Evolutionary conservation across 2,113 vertebrate species (phyloP).

Genomic region (Hirundichthys speculiger): DNA sequence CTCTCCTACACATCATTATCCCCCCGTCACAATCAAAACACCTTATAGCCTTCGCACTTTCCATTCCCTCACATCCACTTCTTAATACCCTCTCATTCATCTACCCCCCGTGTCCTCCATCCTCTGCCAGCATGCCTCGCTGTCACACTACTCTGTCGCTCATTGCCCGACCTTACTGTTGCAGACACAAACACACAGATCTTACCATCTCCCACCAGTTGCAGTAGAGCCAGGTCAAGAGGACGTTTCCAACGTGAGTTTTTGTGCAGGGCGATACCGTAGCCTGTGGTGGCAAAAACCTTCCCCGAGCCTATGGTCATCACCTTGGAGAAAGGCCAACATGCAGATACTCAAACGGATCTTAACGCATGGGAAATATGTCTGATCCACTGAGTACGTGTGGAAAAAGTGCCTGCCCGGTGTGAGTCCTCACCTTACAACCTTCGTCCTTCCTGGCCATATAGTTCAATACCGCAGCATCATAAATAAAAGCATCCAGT

Average conservation of each 20-base stretch:
- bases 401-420: neutral
- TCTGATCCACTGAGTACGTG: no score
- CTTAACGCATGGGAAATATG: neutral
- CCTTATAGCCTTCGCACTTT: constrained; percentile 26
- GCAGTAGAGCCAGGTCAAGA: constrained; percentile 91
- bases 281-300: constrained; percentile 94
- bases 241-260: constrained; percentile 93
- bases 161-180: constrained; percentile 31
- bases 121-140: constrained; percentile 8
- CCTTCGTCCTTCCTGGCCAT: constrained; percentile 95
- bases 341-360: constrained; percentile 20
- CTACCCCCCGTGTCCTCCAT: constrained; percentile 44
- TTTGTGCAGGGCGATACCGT: constrained; percentile 93
- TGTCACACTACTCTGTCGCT: neutral
- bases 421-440: constrained; percentile 87
- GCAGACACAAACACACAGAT: neutral
- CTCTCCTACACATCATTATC: constrained; percentile 45
- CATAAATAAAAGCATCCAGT: constrained; percentile 94
- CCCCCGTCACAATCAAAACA: constrained; percentile 54
- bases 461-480: constrained; percentile 94
- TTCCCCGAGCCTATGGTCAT: constrained; percentile 95
- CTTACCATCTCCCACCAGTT: constrained; percentile 94
- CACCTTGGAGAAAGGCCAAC: constrained; percentile 71
- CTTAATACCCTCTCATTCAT: constrained; percentile 57
- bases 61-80: constrained; percentile 23